phyloP scores from a whole-genome alignment of 2,113 vertebrate genomes.

The Odontesthes bonariensis region DNA sequence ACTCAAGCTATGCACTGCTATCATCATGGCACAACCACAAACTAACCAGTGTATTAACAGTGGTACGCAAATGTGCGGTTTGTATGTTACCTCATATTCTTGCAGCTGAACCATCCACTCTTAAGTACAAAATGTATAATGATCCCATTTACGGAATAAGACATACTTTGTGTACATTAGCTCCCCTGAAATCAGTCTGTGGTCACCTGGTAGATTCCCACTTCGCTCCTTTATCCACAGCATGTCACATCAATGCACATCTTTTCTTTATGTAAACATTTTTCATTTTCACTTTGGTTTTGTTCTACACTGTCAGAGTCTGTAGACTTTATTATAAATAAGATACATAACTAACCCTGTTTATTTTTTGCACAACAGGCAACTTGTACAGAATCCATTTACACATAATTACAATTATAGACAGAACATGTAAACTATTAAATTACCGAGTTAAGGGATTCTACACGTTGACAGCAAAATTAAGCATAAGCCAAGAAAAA shows the following conservation, averaged over 20 bases:
- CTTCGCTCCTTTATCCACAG: conserved; percentile 15
- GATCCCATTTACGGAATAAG: conserved; percentile 47
- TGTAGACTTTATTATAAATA: not conserved
- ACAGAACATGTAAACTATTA: not conserved
- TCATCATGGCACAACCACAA: conserved; percentile 70
- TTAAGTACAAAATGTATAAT: conserved; percentile 43
- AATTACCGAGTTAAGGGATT: not conserved
- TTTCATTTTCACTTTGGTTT: conserved; percentile 18
- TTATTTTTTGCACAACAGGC: no score
- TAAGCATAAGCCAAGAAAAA: no score
- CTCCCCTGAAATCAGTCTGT: conserved; percentile 50
- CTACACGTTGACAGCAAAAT: no score
- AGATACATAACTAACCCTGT: not conserved
- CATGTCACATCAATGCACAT: conserved; percentile 24
- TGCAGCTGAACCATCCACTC: conserved; percentile 54
- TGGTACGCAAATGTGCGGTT: conserved; percentile 53
- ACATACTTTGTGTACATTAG: conserved; percentile 49
- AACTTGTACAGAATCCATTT: no score
- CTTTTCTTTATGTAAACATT: conserved; percentile 19
- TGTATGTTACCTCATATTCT: conserved; percentile 63
- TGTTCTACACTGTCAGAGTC: not conserved
- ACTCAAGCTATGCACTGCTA: conserved; percentile 41
- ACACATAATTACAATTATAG: no score
- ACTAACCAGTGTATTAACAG: conserved; percentile 63
- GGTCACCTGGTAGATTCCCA: conserved; percentile 41